Conservation (phyloP, 2,888 invertebrate genomes). For the Lasius fuliginosus region DNA sequence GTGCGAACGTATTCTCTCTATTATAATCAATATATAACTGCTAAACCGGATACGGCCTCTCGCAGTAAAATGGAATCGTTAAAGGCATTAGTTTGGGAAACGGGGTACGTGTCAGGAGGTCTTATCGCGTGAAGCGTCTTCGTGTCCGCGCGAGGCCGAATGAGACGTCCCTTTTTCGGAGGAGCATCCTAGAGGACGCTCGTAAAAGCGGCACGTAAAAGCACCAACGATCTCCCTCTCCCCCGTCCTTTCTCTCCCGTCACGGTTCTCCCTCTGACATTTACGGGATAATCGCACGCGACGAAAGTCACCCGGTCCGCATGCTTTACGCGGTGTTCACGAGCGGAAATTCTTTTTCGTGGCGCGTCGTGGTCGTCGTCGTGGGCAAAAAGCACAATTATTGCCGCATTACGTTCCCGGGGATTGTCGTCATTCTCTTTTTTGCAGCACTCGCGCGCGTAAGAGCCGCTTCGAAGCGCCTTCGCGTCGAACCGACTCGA, state of each 20-base stretch:
- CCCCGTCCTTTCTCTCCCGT: not conserved
- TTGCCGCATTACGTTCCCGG: constrained; percentile 69
- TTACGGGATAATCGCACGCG: constrained; percentile 77
- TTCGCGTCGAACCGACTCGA: constrained; percentile 52
- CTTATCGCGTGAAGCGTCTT: constrained; percentile 39
- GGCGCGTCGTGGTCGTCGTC: constrained; percentile 30
- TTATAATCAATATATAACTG: constrained; percentile 27
- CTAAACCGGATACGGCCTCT: constrained; percentile 18
- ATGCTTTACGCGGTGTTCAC: constrained; percentile 59
- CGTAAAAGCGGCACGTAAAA: constrained; percentile 71
- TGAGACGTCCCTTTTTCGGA: constrained; percentile 64
- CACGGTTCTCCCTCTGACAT: constrained; percentile 64
- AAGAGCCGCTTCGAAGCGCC: constrained; percentile 62
- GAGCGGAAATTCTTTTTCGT: constrained; percentile 52
- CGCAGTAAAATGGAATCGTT: constrained; percentile 52
- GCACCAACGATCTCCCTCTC: constrained; percentile 41
- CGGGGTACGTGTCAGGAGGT: constrained; percentile 29
- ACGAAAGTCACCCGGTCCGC: constrained; percentile 62
- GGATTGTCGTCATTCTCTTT: constrained; percentile 20
- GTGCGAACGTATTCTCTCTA: not conserved
- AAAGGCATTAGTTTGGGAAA: constrained; percentile 50
- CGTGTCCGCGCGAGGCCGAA: constrained; percentile 45
- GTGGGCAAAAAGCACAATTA: constrained; percentile 75
- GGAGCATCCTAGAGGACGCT: constrained; percentile 64
- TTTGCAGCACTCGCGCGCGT: constrained; percentile 55